Evolutionary conservation across 1,140 invertebrate genomes (phyloP).

Genomic region (Chironomus striatipennis): DNA sequence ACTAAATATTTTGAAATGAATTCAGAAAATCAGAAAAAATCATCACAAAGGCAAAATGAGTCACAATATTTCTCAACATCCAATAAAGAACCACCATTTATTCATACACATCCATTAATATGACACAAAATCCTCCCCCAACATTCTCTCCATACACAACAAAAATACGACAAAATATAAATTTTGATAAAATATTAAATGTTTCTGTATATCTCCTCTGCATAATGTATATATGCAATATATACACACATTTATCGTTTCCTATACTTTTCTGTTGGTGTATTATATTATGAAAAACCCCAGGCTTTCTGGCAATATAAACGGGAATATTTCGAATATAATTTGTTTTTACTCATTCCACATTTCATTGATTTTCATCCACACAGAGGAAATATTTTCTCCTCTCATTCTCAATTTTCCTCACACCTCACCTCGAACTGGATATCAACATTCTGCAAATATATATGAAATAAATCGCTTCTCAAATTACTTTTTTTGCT

Average conservation of each 20-base stretch:
- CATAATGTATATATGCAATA: no score
- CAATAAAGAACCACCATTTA: not conserved
- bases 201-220: not conserved
- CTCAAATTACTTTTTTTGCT: no score
- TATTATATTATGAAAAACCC: slow-evolving; percentile 20
- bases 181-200: slow-evolving; percentile 21
- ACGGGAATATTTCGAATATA: slow-evolving; percentile 18
- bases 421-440: no score
- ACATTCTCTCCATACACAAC: not conserved
- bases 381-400: not conserved
- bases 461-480: no score
- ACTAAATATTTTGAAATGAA: no score
- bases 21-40: no score
- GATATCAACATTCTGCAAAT: no score
- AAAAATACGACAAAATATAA: slow-evolving; percentile 20
- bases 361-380: slow-evolving; percentile 1
- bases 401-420: not conserved
- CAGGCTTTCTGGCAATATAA: slow-evolving; percentile 18
- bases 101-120: not conserved
- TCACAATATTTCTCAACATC: not conserved
- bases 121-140: not conserved
- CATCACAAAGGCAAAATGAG: not conserved
- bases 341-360: not conserved
- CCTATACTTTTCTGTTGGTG: not conserved
- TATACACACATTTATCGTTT: not conserved